These are phyloP conservation scores for Emydocephalus ijimae DNA, from an alignment of 2,113 vertebrate species.

Conservation along the genomic window DNA sequence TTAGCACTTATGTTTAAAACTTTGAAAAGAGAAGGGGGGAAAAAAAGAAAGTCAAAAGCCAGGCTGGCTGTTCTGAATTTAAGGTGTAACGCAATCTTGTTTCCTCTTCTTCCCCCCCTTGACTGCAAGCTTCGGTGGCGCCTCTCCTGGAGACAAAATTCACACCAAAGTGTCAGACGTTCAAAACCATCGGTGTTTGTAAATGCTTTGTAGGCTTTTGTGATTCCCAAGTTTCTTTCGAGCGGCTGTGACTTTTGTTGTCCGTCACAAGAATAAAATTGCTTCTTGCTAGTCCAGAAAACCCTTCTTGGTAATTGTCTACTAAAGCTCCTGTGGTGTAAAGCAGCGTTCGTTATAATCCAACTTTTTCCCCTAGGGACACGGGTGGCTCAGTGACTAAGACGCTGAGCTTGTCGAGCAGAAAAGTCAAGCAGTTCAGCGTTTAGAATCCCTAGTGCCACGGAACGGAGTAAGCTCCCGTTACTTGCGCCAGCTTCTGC, in stretches of 20 bases:
- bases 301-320: conserved; percentile 10
- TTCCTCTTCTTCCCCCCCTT: conserved; percentile 40
- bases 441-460: no score
- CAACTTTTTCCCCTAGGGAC: no score
- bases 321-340: neutral
- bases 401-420: no score
- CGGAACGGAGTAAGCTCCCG: no score
- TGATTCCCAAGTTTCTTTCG: conserved; percentile 54
- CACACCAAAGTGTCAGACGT: conserved; percentile 33
- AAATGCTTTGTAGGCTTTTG: conserved; percentile 61
- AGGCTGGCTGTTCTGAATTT: conserved; percentile 50
- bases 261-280: conserved; percentile 67
- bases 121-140: conserved; percentile 52
- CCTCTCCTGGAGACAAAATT: conserved; percentile 51
- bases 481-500: no score
- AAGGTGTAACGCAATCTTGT: conserved; percentile 33
- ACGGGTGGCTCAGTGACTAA: no score
- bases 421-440: no score
- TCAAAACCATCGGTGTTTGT: conserved; percentile 31
- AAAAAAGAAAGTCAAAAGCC: conserved; percentile 5
- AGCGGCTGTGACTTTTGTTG: conserved; percentile 65
- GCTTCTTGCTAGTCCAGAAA: conserved; percentile 64
- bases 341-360: neutral
- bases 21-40: neutral
- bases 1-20: conserved; percentile 49